Conservation (phyloP, 1,140 invertebrate genomes). For the Drosophila oshimai region DNA sequence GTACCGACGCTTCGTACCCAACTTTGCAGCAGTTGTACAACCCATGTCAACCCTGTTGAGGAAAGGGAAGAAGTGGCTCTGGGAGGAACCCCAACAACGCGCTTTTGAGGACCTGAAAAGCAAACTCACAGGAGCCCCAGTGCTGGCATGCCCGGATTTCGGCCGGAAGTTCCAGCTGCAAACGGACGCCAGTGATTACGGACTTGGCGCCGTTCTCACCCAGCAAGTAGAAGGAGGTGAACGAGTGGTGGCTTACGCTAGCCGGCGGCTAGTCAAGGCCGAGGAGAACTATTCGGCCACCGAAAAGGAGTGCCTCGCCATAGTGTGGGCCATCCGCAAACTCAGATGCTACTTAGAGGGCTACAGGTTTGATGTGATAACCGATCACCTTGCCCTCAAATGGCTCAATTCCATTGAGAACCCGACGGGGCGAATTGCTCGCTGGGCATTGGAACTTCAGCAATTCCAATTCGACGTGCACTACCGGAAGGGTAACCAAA, state of each 20-base stretch:
- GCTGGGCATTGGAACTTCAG: too few relatives aligned
- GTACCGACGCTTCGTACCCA: too few relatives aligned
- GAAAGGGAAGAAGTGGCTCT: too few relatives aligned
- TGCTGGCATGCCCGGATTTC: background rate
- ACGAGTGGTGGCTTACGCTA: conserved; percentile 77
- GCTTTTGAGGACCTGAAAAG: too few relatives aligned
- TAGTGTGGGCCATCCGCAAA: conserved; percentile 83
- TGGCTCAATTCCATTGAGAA: background rate
- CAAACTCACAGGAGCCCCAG: too few relatives aligned
- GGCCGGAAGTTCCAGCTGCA: too few relatives aligned
- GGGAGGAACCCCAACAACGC: too few relatives aligned
- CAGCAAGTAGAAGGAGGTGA: background rate
- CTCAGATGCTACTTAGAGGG: conserved; percentile 82
- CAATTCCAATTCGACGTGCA: too few relatives aligned
- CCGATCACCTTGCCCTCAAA: background rate
- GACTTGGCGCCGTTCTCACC: background rate
- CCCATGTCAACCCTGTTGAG: too few relatives aligned
- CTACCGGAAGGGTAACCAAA: too few relatives aligned
- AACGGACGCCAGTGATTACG: too few relatives aligned
- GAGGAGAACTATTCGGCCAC: conserved; percentile 82
- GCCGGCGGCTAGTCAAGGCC: conserved; percentile 75
- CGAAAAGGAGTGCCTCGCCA: conserved; percentile 84
- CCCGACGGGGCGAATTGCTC: background rate
- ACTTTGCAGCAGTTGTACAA: too few relatives aligned
- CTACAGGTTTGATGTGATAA: background rate